Conservation (phyloP, 2,113 vertebrate species). For the Malurus melanocephalus region DNA sequence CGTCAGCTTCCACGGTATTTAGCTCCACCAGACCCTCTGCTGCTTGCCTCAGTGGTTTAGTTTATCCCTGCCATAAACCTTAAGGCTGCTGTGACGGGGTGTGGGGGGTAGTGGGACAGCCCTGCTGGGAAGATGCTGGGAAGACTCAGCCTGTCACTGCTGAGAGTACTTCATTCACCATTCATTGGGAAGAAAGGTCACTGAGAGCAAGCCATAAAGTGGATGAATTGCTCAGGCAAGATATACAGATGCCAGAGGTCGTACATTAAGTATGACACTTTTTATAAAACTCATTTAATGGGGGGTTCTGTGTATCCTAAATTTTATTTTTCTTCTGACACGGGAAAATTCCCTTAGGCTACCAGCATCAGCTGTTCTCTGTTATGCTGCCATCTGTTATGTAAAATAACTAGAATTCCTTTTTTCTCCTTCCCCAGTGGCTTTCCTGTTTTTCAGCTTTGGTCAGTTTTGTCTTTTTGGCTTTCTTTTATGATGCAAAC, state of each 20-base stretch:
- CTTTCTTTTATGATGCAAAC: slow-evolving; percentile 23
- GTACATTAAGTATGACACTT: neutral
- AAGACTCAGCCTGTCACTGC: neutral
- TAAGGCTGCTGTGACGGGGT: neutral
- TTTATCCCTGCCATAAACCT: neutral
- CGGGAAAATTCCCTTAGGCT: slow-evolving; percentile 7
- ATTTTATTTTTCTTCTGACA: slow-evolving; percentile 46
- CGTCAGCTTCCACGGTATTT: neutral
- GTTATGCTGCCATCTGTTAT: slow-evolving; percentile 58
- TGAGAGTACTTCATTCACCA: neutral
- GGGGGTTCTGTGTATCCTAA: neutral
- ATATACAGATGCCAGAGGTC: neutral
- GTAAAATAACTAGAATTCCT: slow-evolving; percentile 42
- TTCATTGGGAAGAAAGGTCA: slow-evolving; percentile 2
- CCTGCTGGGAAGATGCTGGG: neutral
- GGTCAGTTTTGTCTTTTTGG: slow-evolving; percentile 38
- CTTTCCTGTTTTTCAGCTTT: slow-evolving; percentile 48
- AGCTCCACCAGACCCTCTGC: neutral
- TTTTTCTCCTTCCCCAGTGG: slow-evolving; percentile 21
- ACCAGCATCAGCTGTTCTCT: slow-evolving; percentile 53
- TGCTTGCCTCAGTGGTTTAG: neutral
- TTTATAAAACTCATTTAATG: slow-evolving; percentile 29
- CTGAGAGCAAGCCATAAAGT: neutral
- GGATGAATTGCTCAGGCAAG: neutral
- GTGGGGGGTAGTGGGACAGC: neutral